Percentiles rank a stretch among this genome's conserved stretches.
Evolutionary conservation across 2,797 vertebrate species (phyloP).

Genomic region (Acipenser transmontanus): DNA sequence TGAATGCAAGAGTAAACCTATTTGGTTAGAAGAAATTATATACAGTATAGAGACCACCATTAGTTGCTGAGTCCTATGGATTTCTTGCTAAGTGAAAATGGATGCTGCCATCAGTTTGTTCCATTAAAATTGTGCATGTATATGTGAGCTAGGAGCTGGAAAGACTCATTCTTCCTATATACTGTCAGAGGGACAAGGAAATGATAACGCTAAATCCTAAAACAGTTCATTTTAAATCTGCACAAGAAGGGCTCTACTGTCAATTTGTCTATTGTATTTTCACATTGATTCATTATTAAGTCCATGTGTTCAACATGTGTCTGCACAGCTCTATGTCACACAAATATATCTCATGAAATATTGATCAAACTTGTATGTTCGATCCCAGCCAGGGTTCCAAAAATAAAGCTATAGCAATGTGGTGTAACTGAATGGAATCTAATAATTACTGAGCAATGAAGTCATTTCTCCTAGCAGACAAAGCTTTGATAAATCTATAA

Average conservation of each 20-base stretch:
- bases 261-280: constrained; percentile 3
- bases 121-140: too few relatives aligned
- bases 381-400: constrained; percentile 16
- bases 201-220: too few relatives aligned
- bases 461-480: neutral
- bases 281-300: constrained; percentile 5
- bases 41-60: too few relatives aligned
- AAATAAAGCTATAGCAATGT: constrained; percentile 14
- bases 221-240: constrained; percentile 14
- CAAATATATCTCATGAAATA: constrained; percentile 22
- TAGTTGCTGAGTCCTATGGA: too few relatives aligned
- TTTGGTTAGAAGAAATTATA: too few relatives aligned
- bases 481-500: neutral
- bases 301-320: constrained; percentile 13
- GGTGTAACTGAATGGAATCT: constrained; percentile 7
- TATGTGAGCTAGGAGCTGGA: too few relatives aligned
- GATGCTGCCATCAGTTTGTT: too few relatives aligned
- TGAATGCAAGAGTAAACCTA: too few relatives aligned
- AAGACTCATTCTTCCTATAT: too few relatives aligned
- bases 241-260: constrained; percentile 1
- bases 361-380: constrained; percentile 17
- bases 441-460: constrained; percentile 4
- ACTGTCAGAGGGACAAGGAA: too few relatives aligned
- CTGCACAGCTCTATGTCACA: constrained; percentile 11
- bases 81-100: too few relatives aligned